A percentile compares a stretch with the other conserved stretches of the same genome.
Evolutionary conservation across 2,113 vertebrate species (phyloP).

Genomic region (Hyaena hyaena): DNA sequence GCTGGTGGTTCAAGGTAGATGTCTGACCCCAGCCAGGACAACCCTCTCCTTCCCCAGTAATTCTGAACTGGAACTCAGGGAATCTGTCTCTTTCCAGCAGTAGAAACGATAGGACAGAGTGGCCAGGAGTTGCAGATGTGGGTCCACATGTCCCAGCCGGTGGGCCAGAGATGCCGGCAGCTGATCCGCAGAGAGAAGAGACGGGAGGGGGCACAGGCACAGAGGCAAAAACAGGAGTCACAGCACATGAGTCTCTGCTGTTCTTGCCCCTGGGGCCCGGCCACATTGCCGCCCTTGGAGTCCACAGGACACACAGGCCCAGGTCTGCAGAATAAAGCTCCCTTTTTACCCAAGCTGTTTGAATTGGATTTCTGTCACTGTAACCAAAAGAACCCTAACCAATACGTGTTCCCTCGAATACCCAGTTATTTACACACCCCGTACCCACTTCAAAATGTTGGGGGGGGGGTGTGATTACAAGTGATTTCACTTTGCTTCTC

Average conservation of each 20-base stretch:
- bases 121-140: not conserved
- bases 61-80: not conserved
- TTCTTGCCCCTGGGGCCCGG: not conserved
- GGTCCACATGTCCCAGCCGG: not conserved
- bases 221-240: not conserved
- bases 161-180: not conserved
- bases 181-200: not conserved
- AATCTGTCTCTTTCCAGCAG: not conserved
- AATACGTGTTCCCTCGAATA: not conserved
- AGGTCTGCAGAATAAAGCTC: not conserved
- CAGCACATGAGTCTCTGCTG: too few relatives aligned
- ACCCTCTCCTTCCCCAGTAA: not conserved
- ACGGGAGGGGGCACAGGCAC: accelerated
- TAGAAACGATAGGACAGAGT: not conserved
- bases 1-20: not conserved
- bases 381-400: not conserved
- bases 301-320: not conserved
- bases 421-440: not conserved
- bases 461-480: not conserved
- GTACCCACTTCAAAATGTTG: too few relatives aligned
- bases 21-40: slow-evolving; percentile 28
- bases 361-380: not conserved
- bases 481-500: not conserved
- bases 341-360: not conserved
- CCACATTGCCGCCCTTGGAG: not conserved